Evolutionary conservation across 2,888 invertebrate species (phyloP), one percentile per base, ranked within the genome.

Genomic region (Cyaniris semiargus): DNA sequence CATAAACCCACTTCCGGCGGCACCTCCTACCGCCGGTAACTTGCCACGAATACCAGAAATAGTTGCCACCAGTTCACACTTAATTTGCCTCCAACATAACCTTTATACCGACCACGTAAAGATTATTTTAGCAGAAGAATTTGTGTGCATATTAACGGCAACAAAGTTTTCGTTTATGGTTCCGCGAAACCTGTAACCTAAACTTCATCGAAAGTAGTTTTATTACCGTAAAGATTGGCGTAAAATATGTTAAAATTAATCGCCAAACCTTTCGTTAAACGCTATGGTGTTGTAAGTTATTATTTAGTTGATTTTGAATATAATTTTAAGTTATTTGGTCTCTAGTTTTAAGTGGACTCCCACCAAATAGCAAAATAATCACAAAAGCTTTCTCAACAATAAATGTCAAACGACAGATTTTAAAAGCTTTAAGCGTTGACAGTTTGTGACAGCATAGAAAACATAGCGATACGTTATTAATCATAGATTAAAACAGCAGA

Each of bases 1-100:
- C 85, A 84, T 87, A 86, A 85, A 86, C 84, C 81, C 81, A 81
- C 85, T 89, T 88, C 89, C 89, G 88, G 83, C 79, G 84, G 83
- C 83, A 80, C 80, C 84, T 84, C 85, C 86, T 83, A 82, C 84
- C 78, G 79, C 80, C 75, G 75, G 81, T 80, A 81, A 80, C 76
- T 79, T 79, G 76, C 78, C 80, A 79, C 76, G 75, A 70, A 72
- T 38, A 75, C 70, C 78, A 75, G 76, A 77, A 74, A 70, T 56
- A 48, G 38, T 53, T 79, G 78, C 76, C 74, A 79, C 79, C 79
- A 79, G 44, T 44, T 44, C 44, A 5, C 18, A 18, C 53, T 53
- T 18, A 53, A 18, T 53, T 53, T 53, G 1, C 53, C 18, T 53
- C 1, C 53, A 53, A 15, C 18, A 53, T 53, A 18, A 5, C 53